A percentile compares a stretch with the other conserved stretches of the same genome.
These are phyloP conservation scores for Fistularia commersonii DNA, from an alignment of 2,797 vertebrate genomes.

Conservation along the genomic window DNA sequence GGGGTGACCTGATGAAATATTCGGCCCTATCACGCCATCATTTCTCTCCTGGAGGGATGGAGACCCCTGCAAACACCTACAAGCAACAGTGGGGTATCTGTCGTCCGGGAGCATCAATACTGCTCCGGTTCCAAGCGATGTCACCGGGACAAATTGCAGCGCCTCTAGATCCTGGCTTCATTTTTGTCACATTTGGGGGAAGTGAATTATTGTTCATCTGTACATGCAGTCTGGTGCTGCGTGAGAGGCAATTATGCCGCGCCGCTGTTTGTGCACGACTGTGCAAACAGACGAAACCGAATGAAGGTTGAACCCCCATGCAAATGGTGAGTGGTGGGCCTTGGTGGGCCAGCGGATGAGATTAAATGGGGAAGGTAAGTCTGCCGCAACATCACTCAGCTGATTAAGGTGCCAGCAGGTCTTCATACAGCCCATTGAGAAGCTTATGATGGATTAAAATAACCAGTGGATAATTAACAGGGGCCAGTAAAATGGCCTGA, in stretches of 20 bases:
- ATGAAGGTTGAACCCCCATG: conserved; percentile 8
- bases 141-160: no score
- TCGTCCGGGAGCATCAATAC: no score
- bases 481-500: conserved; percentile 44
- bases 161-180: no score
- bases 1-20: no score
- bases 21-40: no score
- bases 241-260: background rate
- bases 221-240: no score
- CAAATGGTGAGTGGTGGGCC: conserved; percentile 16
- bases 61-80: no score
- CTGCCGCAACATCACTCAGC: conserved; percentile 55
- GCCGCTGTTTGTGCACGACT: background rate
- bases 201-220: no score
- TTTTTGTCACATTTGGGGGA: no score
- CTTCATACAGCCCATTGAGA: conserved; percentile 54
- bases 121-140: no score
- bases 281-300: conserved; percentile 3
- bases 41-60: no score
- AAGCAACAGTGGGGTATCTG: no score
- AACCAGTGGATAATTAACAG: conserved; percentile 61
- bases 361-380: conserved; percentile 54
- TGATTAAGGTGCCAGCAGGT: conserved; percentile 53
- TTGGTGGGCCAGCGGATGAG: conserved; percentile 6
- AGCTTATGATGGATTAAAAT: conserved; percentile 66